A percentile compares a stretch with the other conserved stretches of the same genome.
phyloP scores from a whole-genome alignment of 2,113 vertebrate species.

The Cygnus atratus region DNA sequence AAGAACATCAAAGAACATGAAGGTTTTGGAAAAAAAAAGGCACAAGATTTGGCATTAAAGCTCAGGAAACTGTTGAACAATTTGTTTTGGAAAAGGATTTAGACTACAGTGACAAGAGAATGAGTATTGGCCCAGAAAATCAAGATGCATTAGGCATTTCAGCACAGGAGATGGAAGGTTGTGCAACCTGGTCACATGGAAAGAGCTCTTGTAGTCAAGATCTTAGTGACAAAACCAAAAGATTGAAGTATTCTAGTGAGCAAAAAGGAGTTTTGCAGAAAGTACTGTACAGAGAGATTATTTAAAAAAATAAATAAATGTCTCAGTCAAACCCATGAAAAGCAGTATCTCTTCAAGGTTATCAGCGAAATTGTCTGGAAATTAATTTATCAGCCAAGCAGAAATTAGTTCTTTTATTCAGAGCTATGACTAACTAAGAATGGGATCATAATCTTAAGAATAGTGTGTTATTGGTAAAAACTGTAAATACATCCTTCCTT shows the following conservation, averaged over 20 bases:
- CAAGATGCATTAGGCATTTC: slow-evolving; percentile 6
- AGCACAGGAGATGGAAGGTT: not conserved
- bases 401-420: not conserved
- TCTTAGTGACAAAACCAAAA: not conserved
- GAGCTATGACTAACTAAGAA: not conserved
- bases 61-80: not conserved
- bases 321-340: not conserved
- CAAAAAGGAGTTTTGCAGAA: not conserved
- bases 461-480: not conserved
- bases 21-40: not conserved
- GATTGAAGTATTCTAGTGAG: not conserved
- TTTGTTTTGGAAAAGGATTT: not conserved
- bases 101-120: not conserved
- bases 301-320: not conserved
- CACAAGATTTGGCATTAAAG: not conserved
- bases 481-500: not conserved
- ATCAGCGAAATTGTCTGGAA: not conserved
- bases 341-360: not conserved
- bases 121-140: slow-evolving; percentile 28
- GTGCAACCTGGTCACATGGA: not conserved
- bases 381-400: not conserved
- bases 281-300: not conserved
- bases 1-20: not conserved
- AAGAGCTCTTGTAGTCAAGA: not conserved
- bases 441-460: not conserved